Evolutionary conservation across 2,113 vertebrate species (phyloP), one percentile per base, ranked within the genome.

Genomic region (Pycnonotus jocosus): DNA sequence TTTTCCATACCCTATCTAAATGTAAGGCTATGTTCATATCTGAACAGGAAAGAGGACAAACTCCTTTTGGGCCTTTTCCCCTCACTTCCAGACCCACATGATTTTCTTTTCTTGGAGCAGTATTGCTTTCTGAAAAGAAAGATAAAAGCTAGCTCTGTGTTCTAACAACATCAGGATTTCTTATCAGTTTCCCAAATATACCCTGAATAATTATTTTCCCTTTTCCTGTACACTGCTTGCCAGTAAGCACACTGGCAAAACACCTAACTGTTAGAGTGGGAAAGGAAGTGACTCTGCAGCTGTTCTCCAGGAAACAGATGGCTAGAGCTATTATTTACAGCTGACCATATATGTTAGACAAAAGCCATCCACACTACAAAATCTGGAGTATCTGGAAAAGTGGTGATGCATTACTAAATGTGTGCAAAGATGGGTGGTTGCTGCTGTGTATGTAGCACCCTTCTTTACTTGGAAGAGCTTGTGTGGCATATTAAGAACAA

Each of bases 241-340:
- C 79, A 91, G 66, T 65, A 89, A 93, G 65, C 48, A 73, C 38
- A 61, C 12, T 91, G 87, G 48, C 70, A 93, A 84, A 93, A 72
- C 58, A 82, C 66, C 58, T 90, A 96, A 53, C 20, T 35, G 28
- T 57, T 79, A 58, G 50, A 91, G 57, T 50, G 60, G 90, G 85
- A 96, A 96, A 96, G 93, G 95, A 92, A 96, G 54, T 77, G 42
- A 62, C 58, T 95, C 38, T 73, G n/a, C 85, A 94, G 78, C 81
- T 6, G 37, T 89, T 90, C 47, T 92, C 81, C 74, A 86, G 93
- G 81, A 96, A 96, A 89, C 85, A 95, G 84, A 90, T 95, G 87
- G 81, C 58, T 93, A 56, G 23, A 85, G 35, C 42, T 87, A 65
- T 60, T 78, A 81, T 95, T 93, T 91, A 82, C 80, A 89, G 65